Conservation (phyloP, 2,113 vertebrate genomes). For the Cyanistes caeruleus region DNA sequence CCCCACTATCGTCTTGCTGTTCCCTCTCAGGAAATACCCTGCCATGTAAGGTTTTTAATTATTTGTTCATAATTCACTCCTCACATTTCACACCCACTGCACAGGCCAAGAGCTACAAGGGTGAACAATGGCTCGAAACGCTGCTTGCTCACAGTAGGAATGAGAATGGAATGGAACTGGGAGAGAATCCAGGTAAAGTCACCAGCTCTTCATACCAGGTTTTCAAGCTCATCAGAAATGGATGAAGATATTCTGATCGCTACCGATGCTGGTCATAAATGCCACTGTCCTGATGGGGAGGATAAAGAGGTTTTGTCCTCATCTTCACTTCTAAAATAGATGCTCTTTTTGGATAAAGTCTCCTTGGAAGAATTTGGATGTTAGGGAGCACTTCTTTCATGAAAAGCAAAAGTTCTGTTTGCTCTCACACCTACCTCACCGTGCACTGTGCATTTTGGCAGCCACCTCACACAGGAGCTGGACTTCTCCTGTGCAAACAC, state of each 20-base stretch:
- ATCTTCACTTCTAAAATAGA: not conserved
- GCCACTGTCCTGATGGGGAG: not conserved
- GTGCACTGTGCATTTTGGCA: not conserved
- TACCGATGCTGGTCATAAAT: rapidly evolving
- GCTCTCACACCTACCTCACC: rapidly evolving
- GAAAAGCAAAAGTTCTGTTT: not conserved
- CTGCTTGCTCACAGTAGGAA: not conserved
- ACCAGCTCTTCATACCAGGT: not conserved
- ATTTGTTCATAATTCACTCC: conserved; percentile 19
- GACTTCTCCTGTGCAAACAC: not conserved
- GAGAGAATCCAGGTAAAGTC: not conserved
- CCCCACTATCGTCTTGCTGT: rapidly evolving
- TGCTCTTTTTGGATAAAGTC: not conserved
- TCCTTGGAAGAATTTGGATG: not conserved
- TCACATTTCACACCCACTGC: not conserved
- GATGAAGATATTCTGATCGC: not conserved
- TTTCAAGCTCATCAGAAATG: not conserved
- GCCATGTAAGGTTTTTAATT: not conserved
- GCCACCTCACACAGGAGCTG: not conserved
- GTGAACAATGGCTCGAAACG: not conserved
- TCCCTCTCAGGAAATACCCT: not conserved
- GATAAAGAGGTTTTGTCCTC: not conserved
- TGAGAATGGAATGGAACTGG: not conserved
- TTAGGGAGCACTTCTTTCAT: not conserved
- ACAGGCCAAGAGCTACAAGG: conserved; percentile 34